Evolutionary conservation across 2,888 invertebrate genomes (phyloP).

Genomic region (Eurois occulta): DNA sequence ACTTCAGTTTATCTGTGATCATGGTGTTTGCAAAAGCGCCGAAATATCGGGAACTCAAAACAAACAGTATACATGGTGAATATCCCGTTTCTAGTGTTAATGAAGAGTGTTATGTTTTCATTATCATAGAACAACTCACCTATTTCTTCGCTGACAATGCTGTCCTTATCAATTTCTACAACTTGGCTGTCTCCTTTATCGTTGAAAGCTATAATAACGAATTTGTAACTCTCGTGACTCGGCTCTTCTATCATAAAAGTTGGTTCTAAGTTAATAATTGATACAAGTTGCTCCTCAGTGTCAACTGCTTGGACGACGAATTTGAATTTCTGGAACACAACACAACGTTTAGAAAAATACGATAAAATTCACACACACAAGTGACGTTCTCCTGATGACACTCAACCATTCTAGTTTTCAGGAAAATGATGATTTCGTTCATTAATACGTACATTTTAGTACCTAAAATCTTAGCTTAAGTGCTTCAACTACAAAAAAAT

Average conservation of each 20-base stretch:
- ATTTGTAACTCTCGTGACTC: constrained; percentile 79
- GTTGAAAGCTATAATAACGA: constrained; percentile 82
- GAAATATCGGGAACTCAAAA: too few relatives aligned
- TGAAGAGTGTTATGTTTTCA: background rate
- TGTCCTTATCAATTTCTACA: constrained; percentile 80
- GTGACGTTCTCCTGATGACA: background rate
- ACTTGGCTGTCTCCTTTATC: constrained; percentile 84
- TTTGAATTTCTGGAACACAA: constrained; percentile 83
- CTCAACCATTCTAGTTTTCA: background rate
- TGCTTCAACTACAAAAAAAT: background rate
- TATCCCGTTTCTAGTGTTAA: too few relatives aligned
- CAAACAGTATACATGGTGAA: too few relatives aligned
- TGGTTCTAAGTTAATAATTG: constrained; percentile 83
- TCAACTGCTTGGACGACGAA: constrained; percentile 77
- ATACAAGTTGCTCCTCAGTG: constrained; percentile 76
- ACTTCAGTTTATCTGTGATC: too few relatives aligned
- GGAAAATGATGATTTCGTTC: background rate
- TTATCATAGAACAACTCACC: constrained; percentile 67
- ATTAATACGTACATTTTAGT: too few relatives aligned
- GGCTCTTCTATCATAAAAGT: constrained; percentile 83
- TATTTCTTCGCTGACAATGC: constrained; percentile 75
- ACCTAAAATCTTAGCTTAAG: background rate
- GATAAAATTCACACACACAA: background rate
- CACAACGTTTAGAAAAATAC: too few relatives aligned
- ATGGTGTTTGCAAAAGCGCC: too few relatives aligned